Base-by-base conservation (phyloP, 1,140 invertebrate species). In the Pemphigus obesinymphae region DNA sequence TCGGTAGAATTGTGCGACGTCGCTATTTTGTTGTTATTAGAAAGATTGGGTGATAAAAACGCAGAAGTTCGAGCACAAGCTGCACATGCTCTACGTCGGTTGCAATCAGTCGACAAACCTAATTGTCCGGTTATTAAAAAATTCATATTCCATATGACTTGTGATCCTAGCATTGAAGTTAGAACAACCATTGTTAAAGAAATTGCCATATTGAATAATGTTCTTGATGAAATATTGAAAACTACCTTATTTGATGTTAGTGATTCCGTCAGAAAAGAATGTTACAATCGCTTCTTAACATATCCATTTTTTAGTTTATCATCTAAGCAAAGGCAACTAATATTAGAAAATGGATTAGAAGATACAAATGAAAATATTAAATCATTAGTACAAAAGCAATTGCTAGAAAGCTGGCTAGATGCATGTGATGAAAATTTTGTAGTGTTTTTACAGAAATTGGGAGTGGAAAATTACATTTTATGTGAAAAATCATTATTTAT, bases 231-330 rank as follows among this genome's bases (percentile, higher is more conserved):
- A 58, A 80, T 80, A 26, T 20, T 80, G 20, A 80, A 48, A 1
- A 63, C 15, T 20, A 80, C 34, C n/a, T 2, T 80, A 29, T 6
- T 26, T n/a, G 76, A 80, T 80, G 20, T 80, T 11, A 80, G 26
- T 80, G 76, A 80, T 80, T 45, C 29, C 31, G 76, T 80, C 6
- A 80, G 76, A 80, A 80, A 63, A 80, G 76, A 63, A 80, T 37
- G n/a, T 20, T 80, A 63, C 29, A 80, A 63, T 31, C 76, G 76
- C 63, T 63, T 80, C 1, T 43, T 61, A 20, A 29, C 6, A 2
- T 63, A 45, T 80, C 55, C 76, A 29, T 80, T 43, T 80, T 31
- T 29, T n/a, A 63, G 37, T 45, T 45, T 80, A 13, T 63, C 76
- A 31, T 20, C 37, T 0, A 80, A 80, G 17, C 76, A 80, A 80